Percentiles rank a stretch among this genome's conserved stretches.
These are phyloP conservation scores for Noctua pronuba DNA, from an alignment of 2,888 invertebrate genomes.

Conservation along the genomic window DNA sequence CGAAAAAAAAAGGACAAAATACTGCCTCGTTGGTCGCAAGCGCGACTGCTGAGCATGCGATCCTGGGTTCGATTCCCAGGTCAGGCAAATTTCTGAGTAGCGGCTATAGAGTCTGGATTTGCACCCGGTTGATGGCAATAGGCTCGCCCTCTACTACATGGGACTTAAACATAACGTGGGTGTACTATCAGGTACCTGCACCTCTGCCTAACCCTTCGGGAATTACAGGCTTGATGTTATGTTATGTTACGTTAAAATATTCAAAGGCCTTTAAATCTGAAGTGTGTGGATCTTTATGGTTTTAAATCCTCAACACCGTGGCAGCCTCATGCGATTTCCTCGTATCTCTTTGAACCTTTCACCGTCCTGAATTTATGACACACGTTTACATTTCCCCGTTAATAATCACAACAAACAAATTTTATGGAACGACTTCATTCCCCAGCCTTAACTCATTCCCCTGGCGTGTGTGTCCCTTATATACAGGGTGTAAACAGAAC, in stretches of 20 bases:
- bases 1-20: no score
- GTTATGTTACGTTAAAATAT: not conserved
- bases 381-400: constrained; percentile 34
- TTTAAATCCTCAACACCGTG: constrained; percentile 11
- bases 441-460: not conserved
- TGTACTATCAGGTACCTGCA: not conserved
- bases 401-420: constrained; percentile 47
- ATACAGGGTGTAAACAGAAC: no score
- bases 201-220: not conserved
- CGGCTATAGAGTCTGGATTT: not conserved
- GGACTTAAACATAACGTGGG: no score
- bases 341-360: constrained; percentile 31
- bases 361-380: constrained; percentile 35
- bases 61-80: no score
- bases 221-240: not conserved
- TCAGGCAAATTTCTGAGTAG: not conserved
- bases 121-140: not conserved
- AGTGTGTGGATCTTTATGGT: not conserved
- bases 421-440: constrained; percentile 26
- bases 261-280: constrained; percentile 10
- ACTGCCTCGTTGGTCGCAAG: not conserved
- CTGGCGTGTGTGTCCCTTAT: constrained; percentile 4
- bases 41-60: no score
- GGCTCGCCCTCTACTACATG: not conserved
- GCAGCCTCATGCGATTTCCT: constrained; percentile 15